phyloP scores from a whole-genome alignment of 2,113 vertebrate species.

The Sardina pilchardus region DNA sequence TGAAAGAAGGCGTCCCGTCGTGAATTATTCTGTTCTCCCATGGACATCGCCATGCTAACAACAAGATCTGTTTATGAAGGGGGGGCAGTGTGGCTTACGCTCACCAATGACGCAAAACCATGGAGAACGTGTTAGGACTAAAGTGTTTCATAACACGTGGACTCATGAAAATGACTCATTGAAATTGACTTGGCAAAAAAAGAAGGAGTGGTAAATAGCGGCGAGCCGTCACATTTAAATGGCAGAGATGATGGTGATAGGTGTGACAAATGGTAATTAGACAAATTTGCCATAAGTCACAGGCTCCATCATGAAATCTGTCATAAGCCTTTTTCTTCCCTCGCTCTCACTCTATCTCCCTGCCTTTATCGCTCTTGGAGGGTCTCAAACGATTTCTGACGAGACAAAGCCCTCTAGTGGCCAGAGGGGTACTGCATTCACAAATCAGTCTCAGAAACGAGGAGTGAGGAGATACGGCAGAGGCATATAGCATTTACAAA shows the following conservation, averaged over 20 bases:
- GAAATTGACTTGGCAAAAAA: not conserved
- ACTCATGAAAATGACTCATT: not conserved
- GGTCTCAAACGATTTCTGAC: not conserved
- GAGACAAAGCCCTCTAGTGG: slow-evolving; percentile 13
- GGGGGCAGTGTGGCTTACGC: not conserved
- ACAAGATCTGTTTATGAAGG: not conserved
- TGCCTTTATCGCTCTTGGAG: not conserved
- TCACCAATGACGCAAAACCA: not conserved
- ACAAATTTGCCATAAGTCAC: slow-evolving; percentile 1
- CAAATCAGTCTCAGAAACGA: not conserved
- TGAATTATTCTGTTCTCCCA: not conserved
- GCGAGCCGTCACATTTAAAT: not conserved
- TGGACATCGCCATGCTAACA: not conserved
- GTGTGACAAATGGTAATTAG: slow-evolving; percentile 4
- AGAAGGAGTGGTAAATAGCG: not conserved
- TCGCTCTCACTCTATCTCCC: not conserved
- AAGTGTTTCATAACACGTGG: not conserved
- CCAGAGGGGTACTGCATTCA: not conserved
- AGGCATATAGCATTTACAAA: not conserved
- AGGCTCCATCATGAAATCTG: not conserved
- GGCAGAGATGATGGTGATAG: not conserved
- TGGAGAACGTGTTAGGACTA: not conserved
- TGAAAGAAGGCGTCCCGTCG: not conserved
- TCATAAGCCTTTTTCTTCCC: not conserved
- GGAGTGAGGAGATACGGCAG: not conserved